phyloP scores from a whole-genome alignment of 2,888 invertebrate species.

The Rugalucina vietnamica region DNA sequence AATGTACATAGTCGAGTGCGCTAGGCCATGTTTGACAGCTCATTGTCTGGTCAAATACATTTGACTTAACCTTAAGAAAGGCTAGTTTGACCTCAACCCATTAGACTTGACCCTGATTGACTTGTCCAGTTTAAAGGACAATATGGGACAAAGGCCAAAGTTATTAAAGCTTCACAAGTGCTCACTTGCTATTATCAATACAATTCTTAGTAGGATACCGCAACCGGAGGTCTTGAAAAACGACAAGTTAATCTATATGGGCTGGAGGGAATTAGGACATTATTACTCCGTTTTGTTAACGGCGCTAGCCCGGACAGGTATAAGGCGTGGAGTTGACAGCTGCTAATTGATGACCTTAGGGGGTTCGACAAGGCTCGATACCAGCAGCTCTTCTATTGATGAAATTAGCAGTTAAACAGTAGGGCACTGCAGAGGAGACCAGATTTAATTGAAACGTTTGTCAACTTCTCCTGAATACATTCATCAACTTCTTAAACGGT shows the following conservation, averaged over 20 bases:
- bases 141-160: slow-evolving; percentile 8
- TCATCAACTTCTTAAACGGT: slow-evolving; percentile 11
- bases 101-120: neutral
- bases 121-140: neutral
- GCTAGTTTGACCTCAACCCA: neutral
- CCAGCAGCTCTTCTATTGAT: slow-evolving; percentile 24
- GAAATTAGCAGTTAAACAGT: slow-evolving; percentile 44
- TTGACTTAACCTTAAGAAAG: neutral
- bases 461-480: slow-evolving; percentile 8
- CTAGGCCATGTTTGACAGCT: too few relatives aligned
- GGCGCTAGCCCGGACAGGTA: neutral
- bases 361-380: slow-evolving; percentile 25
- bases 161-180: neutral
- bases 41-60: neutral
- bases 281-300: neutral
- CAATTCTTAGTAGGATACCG: neutral
- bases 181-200: neutral
- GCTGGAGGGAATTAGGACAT: neutral
- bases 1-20: too few relatives aligned
- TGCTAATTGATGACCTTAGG: slow-evolving; percentile 41
- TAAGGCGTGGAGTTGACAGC: slow-evolving; percentile 32
- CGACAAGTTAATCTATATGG: slow-evolving; percentile 4
- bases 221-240: neutral
- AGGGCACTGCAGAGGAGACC: neutral
- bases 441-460: slow-evolving; percentile 19